These are phyloP conservation scores for Sialia sialis DNA, from an alignment of 2,113 vertebrate genomes.

Conservation along the genomic window DNA sequence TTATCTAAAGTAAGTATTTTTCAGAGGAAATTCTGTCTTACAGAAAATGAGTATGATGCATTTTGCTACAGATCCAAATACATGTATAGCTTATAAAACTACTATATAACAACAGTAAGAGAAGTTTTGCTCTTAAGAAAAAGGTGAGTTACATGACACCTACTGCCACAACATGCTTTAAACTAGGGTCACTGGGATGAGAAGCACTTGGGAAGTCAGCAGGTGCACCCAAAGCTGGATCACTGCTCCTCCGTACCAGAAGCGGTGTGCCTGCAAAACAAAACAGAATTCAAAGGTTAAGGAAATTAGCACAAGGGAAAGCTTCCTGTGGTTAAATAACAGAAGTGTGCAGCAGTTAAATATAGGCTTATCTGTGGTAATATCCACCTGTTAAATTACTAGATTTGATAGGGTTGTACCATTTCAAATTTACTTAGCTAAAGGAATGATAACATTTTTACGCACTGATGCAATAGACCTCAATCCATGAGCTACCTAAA, in stretches of 20 bases:
- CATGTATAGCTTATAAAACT: not conserved
- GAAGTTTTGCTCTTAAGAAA: not conserved
- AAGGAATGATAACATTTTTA: not conserved
- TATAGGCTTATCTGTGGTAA: not conserved
- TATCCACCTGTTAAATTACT: not conserved
- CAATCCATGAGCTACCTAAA: not conserved
- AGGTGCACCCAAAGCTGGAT: constrained; percentile 78
- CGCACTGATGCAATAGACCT: not conserved
- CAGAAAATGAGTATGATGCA: not conserved
- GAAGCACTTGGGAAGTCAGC: constrained; percentile 71
- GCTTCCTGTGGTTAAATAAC: not conserved
- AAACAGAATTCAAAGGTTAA: constrained; percentile 24
- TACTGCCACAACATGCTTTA: constrained; percentile 71
- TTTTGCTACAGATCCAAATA: not conserved
- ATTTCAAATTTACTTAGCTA: not conserved
- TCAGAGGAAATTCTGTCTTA: not conserved
- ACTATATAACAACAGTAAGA: not conserved
- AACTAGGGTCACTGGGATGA: constrained; percentile 61
- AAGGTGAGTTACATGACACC: constrained; percentile 38
- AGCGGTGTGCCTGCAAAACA: constrained; percentile 85
- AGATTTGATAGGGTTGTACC: not conserved
- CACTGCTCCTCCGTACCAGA: constrained; percentile 94
- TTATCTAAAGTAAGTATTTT: not conserved
- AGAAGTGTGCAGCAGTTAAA: not conserved
- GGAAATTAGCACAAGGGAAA: not conserved